Evolutionary conservation across 2,113 vertebrate genomes (phyloP), one percentile per base, ranked within the genome.

Genomic region (Hydrolagus affinis): DNA sequence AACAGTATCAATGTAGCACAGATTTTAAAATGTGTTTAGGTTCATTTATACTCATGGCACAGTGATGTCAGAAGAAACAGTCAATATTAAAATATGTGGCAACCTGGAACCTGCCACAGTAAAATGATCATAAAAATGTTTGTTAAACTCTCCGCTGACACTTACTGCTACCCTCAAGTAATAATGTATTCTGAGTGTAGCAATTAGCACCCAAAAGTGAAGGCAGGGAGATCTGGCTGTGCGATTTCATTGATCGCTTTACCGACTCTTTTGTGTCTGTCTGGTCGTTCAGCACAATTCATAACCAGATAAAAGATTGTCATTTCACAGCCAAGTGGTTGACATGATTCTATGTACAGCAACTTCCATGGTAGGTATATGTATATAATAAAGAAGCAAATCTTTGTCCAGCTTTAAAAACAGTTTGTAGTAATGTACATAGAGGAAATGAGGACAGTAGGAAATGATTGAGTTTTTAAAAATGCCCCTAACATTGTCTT

Each of bases 111-210:
- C 25, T 80, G 77, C 77, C 77, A 80, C 3, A 64, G 23, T 17
- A 64, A 80, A n/a, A 62, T 80, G 62, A 17, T 66, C 78, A 83
- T 32, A 32, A 83, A 83, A 66, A 68, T 32, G 62, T 83, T 83
- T 83, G 17, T 66, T 83, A 83, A 30, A 14, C 0, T 66, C 66
- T 83, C 32, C 30, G 10, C 30, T 66, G 62, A 83, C 78, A 83
- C 14, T 83, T 83, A 64, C 62, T 25, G 15, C 57, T 64, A 64
- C 60, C 66, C 66, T 11, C 23, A 83, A 68, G 59, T 78, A 78
- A 78, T 60, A 62, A 78, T 78, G 76, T 60, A 78, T 78, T 56
- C 76, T 78, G 76, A 78, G 56, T 62, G 9, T 25, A 64, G 77
- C 60, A 83, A 83, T 83, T 83, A 32, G 14, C 64, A 83, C 28